A percentile compares a stretch with the other conserved stretches of the same genome.
Evolutionary conservation across 2,888 invertebrate genomes (phyloP).

Genomic region (Teinopalpus imperialis): DNA sequence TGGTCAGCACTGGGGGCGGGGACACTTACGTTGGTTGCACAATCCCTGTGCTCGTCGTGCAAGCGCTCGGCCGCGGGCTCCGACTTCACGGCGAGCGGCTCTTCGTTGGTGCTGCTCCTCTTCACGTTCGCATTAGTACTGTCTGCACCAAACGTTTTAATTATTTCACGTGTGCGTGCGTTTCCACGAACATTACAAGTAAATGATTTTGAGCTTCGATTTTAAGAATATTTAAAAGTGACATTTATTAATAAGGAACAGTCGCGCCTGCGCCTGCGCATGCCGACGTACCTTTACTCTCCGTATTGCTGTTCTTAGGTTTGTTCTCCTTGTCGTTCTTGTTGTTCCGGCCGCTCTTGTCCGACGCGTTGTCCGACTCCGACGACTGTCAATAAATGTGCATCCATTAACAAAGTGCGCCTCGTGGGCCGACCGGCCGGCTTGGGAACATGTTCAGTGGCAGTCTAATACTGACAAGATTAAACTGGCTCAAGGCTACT

Average conservation of each 20-base stretch:
- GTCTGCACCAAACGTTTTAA: constrained; percentile 37
- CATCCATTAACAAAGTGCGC: no score
- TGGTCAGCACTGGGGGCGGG: no score
- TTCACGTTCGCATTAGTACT: constrained; percentile 44
- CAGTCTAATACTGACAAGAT: no score
- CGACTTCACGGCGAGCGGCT: constrained; percentile 40
- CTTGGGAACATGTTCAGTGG: no score
- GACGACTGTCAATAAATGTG: constrained; percentile 60
- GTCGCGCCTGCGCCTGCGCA: no score
- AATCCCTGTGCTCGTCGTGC: constrained; percentile 60
- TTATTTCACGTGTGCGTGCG: no score
- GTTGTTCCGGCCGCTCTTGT: constrained; percentile 64
- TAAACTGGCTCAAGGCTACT: no score
- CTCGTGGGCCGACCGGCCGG: no score
- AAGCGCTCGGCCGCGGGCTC: constrained; percentile 55
- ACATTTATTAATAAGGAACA: no score
- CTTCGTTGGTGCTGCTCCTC: constrained; percentile 58
- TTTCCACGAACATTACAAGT: no score
- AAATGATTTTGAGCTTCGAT: no score
- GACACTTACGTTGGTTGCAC: constrained; percentile 61
- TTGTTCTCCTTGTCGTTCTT: constrained; percentile 74
- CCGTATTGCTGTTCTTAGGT: constrained; percentile 69
- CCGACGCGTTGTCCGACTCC: constrained; percentile 71
- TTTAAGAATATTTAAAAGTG: no score
- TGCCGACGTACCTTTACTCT: constrained; percentile 52